Evolutionary conservation across 2,888 invertebrate genomes (phyloP).

Genomic region (Orthosia gothica): DNA sequence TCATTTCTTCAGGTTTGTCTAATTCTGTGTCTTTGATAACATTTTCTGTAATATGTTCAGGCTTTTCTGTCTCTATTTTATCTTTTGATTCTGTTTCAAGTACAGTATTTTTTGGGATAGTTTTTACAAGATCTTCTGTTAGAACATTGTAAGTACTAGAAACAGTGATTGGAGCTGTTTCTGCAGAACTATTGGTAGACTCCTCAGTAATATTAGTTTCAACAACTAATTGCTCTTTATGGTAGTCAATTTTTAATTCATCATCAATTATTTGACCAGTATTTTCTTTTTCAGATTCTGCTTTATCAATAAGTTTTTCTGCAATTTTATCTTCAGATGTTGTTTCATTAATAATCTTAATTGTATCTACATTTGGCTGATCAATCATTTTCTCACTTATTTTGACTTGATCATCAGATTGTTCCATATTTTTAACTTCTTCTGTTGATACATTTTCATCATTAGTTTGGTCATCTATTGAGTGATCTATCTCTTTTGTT

Average conservation of each 20-base stretch:
- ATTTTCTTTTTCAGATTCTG: neutral
- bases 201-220: neutral
- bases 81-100: neutral
- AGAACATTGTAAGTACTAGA: neutral
- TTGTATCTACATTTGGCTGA: neutral
- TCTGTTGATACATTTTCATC: neutral
- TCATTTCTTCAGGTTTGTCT: constrained; percentile 9
- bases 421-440: neutral
- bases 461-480: neutral
- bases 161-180: neutral
- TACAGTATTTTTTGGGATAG: neutral
- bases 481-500: neutral
- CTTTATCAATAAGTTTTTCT: neutral
- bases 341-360: neutral
- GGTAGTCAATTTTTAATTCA: neutral
- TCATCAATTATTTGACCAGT: neutral
- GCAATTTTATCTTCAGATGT: neutral
- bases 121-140: neutral
- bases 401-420: constrained; percentile 3
- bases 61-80: constrained; percentile 3
- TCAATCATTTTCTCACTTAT: neutral
- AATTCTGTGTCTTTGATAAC: neutral
- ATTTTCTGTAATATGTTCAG: neutral
- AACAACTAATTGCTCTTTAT: neutral
- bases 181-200: neutral